Percentiles rank a stretch among this genome's conserved stretches.
Conservation (phyloP, 30 jellyfish, hydroid and myxozoan species). For the Cassiopea andromeda region DNA sequence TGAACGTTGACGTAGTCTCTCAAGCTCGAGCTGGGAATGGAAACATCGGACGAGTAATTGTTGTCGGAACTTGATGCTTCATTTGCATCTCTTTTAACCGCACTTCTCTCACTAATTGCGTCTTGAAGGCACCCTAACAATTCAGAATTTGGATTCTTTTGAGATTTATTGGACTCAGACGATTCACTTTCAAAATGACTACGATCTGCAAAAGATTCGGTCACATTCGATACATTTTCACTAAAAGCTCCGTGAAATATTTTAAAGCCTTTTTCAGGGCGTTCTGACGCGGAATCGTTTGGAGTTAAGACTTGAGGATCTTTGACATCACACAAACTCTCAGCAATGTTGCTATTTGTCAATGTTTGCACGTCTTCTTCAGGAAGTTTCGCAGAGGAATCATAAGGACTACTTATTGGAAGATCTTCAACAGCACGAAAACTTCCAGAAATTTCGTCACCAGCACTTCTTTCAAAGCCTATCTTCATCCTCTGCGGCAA, state of each 20-base stretch:
- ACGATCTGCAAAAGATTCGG: neutral
- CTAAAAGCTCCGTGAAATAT: neutral
- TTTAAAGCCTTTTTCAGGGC: too few relatives aligned
- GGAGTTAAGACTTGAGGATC: too few relatives aligned
- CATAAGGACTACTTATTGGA: neutral
- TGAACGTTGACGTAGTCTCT: constrained; percentile 47
- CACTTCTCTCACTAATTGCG: neutral
- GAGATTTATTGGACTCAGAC: neutral
- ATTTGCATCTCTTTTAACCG: neutral
- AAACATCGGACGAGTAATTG: neutral
- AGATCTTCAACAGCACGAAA: too few relatives aligned
- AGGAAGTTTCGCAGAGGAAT: neutral
- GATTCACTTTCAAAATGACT: neutral
- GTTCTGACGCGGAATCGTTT: too few relatives aligned
- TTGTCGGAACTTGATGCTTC: neutral
- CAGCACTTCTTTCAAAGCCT: too few relatives aligned
- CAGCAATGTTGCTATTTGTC: too few relatives aligned
- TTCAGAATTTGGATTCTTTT: neutral
- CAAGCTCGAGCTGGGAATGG: constrained; percentile 21
- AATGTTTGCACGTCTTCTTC: too few relatives aligned
- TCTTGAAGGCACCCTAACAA: neutral
- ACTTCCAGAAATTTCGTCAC: too few relatives aligned
- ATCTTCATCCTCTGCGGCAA: too few relatives aligned
- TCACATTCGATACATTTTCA: neutral
- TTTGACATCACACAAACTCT: too few relatives aligned